Base-by-base conservation (phyloP, 2,113 vertebrate genomes). In the Thryonomys swinderianus region DNA sequence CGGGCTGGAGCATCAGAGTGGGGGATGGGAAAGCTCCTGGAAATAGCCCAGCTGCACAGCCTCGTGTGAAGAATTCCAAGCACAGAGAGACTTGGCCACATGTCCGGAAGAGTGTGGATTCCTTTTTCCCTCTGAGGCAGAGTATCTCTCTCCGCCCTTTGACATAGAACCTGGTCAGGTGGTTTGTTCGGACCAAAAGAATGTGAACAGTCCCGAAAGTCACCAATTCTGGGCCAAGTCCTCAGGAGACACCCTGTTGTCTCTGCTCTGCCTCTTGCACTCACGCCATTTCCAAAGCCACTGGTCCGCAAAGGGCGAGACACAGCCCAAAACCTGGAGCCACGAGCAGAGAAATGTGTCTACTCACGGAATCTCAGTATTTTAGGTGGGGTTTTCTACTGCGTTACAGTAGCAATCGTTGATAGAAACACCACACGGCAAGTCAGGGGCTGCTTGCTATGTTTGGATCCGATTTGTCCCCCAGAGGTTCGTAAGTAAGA, bases 301-400 rank as follows among this genome's bases (percentile, higher is more conserved):
- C 88, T 18, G 25, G 23, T 27, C 34, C 45, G 78, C 80, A 30
- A 27, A 62, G 42, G 40, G 23, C 18, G 45, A 88, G 80, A 69
- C n/a, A 20, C 42, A 40, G 18, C 85, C 55, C 45, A 1, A 55
- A 37, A 18, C 57, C 82, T 48, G 14, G 30, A 57, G 32, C 71
- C 9, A 2, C 0, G 1, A 42, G 42, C n/a, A 23, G 59, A 55
- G 37, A 32, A 37, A 5, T 20, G 2, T 17, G 17, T 17, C 5
- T 21, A 0, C 34, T 0, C 37, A 23, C 32, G 3, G 34, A 14
- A 45, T 27, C n/a, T 0, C 55, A 61, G 2, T 5, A 5, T 32
- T 21, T 11, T 1, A 13, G 6, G 53, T 13, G 71, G 48, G 5
- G 5, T n/a, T 64, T 37, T n/a, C 69, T 45, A 25, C n/a, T 9